phyloP scores from a whole-genome alignment of 2,113 vertebrate species.

The Melanocharis versteri region DNA sequence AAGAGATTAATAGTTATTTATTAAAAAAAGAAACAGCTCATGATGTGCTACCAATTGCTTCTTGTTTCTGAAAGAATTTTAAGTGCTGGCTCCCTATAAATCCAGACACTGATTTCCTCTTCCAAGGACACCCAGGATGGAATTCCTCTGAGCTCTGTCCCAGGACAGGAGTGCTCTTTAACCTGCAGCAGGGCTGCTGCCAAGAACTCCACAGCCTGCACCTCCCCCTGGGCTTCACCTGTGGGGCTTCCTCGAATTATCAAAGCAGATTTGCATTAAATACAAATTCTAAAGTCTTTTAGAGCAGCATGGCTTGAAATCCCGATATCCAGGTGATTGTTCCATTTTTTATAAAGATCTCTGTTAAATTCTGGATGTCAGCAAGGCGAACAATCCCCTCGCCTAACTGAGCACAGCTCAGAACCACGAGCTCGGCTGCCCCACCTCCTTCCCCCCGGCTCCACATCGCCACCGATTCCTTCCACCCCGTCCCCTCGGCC shows the following conservation, averaged over 20 bases:
- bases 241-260: background rate
- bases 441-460: slow-evolving; percentile 30
- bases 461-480: background rate
- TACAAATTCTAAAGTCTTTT: background rate
- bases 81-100: background rate
- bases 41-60: background rate
- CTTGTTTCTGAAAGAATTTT: background rate
- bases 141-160: background rate
- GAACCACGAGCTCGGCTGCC: background rate
- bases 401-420: background rate
- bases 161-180: background rate
- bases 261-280: background rate
- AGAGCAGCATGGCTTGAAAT: background rate
- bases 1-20: background rate
- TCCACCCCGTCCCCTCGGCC: background rate
- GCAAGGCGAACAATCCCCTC: background rate
- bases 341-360: background rate
- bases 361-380: background rate
- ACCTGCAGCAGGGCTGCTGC: background rate
- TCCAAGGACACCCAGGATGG: background rate
- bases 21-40: background rate
- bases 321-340: background rate
- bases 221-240: background rate
- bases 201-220: background rate
- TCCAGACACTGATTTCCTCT: background rate